Conservation (phyloP, 1,140 invertebrate species). For the Trinorchestia longiramus region DNA sequence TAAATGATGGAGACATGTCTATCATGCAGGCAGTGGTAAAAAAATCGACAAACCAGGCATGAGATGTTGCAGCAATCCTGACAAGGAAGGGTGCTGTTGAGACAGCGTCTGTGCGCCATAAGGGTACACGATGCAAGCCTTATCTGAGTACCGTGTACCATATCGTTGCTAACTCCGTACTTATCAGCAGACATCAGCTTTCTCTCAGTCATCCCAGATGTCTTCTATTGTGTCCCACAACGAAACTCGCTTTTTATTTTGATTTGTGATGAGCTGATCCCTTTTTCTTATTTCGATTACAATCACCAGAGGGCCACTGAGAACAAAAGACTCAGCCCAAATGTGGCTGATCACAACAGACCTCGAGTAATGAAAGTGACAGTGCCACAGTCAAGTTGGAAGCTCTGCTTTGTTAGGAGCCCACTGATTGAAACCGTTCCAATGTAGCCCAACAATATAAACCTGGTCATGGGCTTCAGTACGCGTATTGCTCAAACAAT, state of each 20-base stretch:
- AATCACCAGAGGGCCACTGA: constrained; percentile 20
- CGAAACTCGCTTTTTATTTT: constrained; percentile 11
- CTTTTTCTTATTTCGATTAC: constrained; percentile 41
- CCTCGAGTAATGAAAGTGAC: constrained; percentile 36
- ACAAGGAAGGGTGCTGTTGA: background rate
- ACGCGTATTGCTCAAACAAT: background rate
- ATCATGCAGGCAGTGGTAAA: background rate
- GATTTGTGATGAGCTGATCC: constrained; percentile 35
- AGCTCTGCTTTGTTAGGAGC: background rate
- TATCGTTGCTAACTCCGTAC: background rate
- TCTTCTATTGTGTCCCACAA: background rate
- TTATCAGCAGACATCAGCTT: constrained; percentile 26
- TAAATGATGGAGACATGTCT: background rate
- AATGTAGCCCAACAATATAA: background rate
- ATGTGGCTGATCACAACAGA: constrained; percentile 30
- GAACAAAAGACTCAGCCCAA: constrained; percentile 23
- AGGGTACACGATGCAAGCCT: background rate
- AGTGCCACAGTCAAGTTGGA: constrained; percentile 3
- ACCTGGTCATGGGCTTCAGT: background rate
- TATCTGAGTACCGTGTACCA: background rate
- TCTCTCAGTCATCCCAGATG: constrained; percentile 13
- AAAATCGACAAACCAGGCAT: background rate
- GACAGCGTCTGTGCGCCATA: background rate
- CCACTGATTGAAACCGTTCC: constrained; percentile 6
- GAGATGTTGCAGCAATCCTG: background rate